These are phyloP conservation scores for Rhinichthys klamathensis DNA, from an alignment of 2,113 vertebrate genomes.

Conservation along the genomic window DNA sequence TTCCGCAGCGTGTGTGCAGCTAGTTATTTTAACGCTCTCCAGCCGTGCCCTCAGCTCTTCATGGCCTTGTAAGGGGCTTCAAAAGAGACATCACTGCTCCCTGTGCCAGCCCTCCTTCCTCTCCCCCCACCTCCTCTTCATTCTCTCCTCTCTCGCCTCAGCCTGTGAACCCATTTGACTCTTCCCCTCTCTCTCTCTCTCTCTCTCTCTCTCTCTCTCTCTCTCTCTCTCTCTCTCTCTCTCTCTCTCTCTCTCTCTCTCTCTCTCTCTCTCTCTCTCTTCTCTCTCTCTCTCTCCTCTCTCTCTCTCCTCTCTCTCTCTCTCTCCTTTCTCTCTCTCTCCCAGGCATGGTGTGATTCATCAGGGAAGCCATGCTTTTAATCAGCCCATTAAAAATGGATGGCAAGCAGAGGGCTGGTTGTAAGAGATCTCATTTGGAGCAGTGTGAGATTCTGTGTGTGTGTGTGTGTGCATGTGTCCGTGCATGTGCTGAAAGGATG, in stretches of 20 bases:
- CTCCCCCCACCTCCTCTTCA: conserved; percentile 37
- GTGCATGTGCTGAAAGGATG: conserved; percentile 27
- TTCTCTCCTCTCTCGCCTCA: conserved; percentile 46
- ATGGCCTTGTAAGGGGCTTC: conserved; percentile 59
- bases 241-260: conserved; percentile 46
- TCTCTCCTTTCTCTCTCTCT: conserved; percentile 46
- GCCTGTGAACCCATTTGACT: conserved; percentile 50
- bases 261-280: conserved; percentile 47
- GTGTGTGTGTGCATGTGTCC: conserved; percentile 46
- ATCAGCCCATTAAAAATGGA: conserved; percentile 64
- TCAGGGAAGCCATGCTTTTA: conserved; percentile 63
- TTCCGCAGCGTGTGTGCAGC: conserved; percentile 60
- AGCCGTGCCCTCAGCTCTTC: conserved; percentile 52
- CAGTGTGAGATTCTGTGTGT: conserved; percentile 45
- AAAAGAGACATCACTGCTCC: conserved; percentile 59
- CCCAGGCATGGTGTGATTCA: conserved; percentile 57
- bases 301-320: conserved; percentile 53
- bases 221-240: conserved; percentile 41
- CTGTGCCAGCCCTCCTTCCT: conserved; percentile 41
- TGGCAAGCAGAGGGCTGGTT: conserved; percentile 57
- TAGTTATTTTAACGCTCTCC: conserved; percentile 31
- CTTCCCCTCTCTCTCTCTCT: conserved; percentile 47
- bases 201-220: conserved; percentile 49
- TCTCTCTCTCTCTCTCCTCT: conserved; percentile 48
- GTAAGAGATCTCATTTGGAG: conserved; percentile 60